Percentiles rank a stretch among this genome's conserved stretches.
phyloP scores from a whole-genome alignment of 2,113 vertebrate genomes.

The Hoplias malabaricus region DNA sequence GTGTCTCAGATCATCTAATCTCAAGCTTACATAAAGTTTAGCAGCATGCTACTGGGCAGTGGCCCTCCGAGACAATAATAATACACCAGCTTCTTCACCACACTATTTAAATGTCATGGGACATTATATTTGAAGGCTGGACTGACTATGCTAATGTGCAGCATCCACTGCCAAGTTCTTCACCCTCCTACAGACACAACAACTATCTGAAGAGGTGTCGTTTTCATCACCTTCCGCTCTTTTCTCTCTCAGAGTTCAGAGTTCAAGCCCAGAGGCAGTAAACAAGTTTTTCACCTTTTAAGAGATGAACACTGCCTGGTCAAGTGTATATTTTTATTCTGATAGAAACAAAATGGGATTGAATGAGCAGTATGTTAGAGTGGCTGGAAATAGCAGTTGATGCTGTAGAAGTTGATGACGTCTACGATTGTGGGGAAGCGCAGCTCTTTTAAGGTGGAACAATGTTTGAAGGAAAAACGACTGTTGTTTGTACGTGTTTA shows the following conservation, averaged over 20 bases:
- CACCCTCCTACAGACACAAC: constrained; percentile 53
- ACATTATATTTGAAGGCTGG: constrained; percentile 66
- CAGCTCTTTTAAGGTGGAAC: no score
- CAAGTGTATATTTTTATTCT: constrained; percentile 27
- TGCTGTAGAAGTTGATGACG: background rate
- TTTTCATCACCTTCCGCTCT: constrained; percentile 7
- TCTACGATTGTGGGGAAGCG: no score
- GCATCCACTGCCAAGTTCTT: constrained; percentile 55
- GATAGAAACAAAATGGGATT: constrained; percentile 21
- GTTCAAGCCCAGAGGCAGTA: constrained; percentile 9
- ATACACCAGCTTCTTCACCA: constrained; percentile 60
- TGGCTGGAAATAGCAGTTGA: background rate
- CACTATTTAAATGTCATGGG: constrained; percentile 70
- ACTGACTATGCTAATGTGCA: constrained; percentile 67
- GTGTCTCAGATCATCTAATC: background rate
- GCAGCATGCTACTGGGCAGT: background rate
- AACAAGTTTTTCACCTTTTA: constrained; percentile 25
- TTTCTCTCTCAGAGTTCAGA: background rate
- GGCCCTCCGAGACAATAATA: constrained; percentile 65
- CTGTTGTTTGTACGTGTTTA: no score
- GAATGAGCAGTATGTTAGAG: constrained; percentile 9
- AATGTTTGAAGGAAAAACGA: no score
- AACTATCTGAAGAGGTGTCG: constrained; percentile 11
- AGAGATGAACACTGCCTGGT: background rate
- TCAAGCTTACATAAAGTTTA: background rate